A percentile compares a stretch with the other conserved stretches of the same genome.
These are phyloP conservation scores for Eurytoma adleriae DNA, from an alignment of 2,888 invertebrate genomes.

Conservation along the genomic window DNA sequence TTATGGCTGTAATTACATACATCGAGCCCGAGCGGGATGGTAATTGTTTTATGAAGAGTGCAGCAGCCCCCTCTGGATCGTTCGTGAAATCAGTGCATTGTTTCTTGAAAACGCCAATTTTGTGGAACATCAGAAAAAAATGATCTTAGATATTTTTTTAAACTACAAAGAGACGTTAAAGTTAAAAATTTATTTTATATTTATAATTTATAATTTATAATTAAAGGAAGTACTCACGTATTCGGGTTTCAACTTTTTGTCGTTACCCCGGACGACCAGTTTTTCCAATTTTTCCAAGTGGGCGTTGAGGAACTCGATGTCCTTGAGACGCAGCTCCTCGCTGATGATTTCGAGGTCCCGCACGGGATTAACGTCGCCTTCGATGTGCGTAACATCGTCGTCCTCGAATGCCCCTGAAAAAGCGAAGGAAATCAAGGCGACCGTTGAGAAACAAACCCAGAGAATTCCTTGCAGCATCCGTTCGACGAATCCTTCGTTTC, in stretches of 20 bases:
- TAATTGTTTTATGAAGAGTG: constrained; percentile 7
- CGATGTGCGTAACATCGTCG: constrained; percentile 98
- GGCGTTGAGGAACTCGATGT: constrained; percentile 90
- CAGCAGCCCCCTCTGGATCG: not conserved
- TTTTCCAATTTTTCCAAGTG: constrained; percentile 92
- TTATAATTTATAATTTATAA: no score
- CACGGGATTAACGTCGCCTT: constrained; percentile 98
- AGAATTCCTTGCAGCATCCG: constrained; percentile 20
- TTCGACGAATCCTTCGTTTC: constrained; percentile 26
- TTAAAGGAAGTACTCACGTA: constrained; percentile 81
- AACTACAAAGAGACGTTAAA: no score
- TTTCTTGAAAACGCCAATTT: no score
- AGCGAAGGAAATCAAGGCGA: constrained; percentile 29
- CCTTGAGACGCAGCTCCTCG: constrained; percentile 96
- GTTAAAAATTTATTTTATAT: no score
- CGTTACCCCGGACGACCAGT: constrained; percentile 88
- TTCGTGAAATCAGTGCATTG: no score
- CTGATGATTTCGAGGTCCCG: constrained; percentile 97
- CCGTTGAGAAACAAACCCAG: constrained; percentile 6
- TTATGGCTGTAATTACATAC: not conserved
- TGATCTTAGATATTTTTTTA: no score
- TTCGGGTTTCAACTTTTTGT: constrained; percentile 97
- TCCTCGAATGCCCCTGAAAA: constrained; percentile 95
- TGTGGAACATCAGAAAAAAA: no score
- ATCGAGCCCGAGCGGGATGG: constrained; percentile 7